Percentiles rank a stretch among this genome's conserved stretches.
phyloP scores from a whole-genome alignment of 2,797 vertebrate species.

The Dendrocincla fuliginosa region DNA sequence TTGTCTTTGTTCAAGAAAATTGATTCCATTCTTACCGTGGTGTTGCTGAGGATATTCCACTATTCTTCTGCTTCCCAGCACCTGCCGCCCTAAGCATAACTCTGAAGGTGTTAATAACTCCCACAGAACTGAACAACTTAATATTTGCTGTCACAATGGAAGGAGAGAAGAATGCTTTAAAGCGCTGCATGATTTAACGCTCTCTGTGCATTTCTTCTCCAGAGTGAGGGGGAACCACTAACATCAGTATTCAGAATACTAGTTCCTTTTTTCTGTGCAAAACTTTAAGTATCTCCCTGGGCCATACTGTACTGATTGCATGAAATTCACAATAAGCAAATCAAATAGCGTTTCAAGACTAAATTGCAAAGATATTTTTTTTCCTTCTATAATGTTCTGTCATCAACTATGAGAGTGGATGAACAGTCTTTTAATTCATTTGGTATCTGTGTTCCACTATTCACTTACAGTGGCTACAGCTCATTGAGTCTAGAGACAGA shows the following conservation, averaged over 20 bases:
- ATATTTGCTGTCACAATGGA: neutral
- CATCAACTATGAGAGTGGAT: neutral
- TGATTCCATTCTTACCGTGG: conserved; percentile 12
- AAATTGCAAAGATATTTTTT: neutral
- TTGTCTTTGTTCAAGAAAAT: conserved; percentile 45
- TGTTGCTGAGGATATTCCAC: neutral
- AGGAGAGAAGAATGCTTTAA: neutral
- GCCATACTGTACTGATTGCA: neutral
- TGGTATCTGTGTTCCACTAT: neutral
- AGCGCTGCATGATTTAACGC: neutral
- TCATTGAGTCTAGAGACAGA: neutral
- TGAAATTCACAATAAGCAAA: neutral
- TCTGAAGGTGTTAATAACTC: conserved; percentile 29
- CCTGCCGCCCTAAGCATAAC: neutral
- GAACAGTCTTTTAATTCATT: neutral
- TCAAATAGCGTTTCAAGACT: neutral
- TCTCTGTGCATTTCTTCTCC: neutral
- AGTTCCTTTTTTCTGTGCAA: neutral
- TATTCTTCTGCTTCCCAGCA: neutral
- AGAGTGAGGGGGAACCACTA: neutral
- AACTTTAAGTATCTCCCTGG: neutral
- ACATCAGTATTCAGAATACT: neutral
- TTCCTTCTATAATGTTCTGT: neutral
- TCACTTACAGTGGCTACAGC: neutral
- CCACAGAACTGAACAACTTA: neutral